Percentiles rank a stretch among this genome's conserved stretches.
Evolutionary conservation across 30 jellyfish, hydroid and myxozoan species (phyloP).

Genomic region (Turritopsis dohrnii): DNA sequence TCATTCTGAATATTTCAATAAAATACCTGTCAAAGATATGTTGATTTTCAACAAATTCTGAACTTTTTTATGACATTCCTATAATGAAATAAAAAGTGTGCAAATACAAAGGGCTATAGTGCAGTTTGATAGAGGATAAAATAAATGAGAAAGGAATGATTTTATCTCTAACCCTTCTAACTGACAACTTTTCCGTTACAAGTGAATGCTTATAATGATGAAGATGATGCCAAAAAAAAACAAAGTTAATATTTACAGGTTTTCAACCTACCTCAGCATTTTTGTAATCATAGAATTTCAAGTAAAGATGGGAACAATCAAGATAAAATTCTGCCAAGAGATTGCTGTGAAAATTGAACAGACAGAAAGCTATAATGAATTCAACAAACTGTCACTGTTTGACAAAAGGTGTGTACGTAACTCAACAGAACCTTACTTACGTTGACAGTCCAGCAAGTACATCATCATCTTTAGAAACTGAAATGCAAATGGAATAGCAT

Average conservation of each 20-base stretch:
- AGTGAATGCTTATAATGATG: too few species aligned
- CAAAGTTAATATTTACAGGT: too few species aligned
- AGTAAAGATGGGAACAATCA: slow-evolving; percentile 60
- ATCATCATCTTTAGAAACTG: not conserved
- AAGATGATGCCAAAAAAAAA: too few species aligned
- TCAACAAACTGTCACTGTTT: not conserved
- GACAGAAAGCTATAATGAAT: not conserved
- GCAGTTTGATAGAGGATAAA: not conserved
- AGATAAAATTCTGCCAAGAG: slow-evolving; percentile 39
- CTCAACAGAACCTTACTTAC: too few species aligned
- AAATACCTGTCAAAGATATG: slow-evolving; percentile 11
- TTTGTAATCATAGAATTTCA: slow-evolving; percentile 48
- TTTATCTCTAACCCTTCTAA: not conserved
- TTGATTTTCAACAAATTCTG: not conserved
- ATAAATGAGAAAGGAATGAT: slow-evolving; percentile 5
- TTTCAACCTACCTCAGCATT: slow-evolving; percentile 52
- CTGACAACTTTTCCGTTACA: too few species aligned
- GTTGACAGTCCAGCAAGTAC: not conserved
- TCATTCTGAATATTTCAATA: too few species aligned
- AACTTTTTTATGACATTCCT: slow-evolving; percentile 12
- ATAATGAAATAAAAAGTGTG: not conserved
- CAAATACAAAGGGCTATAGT: too few species aligned
- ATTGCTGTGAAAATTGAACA: slow-evolving; percentile 28
- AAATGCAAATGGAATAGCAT: not conserved
- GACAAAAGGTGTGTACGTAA: not conserved